Conservation (phyloP, 2,888 invertebrate genomes). For the Sylvicola cinctus region DNA sequence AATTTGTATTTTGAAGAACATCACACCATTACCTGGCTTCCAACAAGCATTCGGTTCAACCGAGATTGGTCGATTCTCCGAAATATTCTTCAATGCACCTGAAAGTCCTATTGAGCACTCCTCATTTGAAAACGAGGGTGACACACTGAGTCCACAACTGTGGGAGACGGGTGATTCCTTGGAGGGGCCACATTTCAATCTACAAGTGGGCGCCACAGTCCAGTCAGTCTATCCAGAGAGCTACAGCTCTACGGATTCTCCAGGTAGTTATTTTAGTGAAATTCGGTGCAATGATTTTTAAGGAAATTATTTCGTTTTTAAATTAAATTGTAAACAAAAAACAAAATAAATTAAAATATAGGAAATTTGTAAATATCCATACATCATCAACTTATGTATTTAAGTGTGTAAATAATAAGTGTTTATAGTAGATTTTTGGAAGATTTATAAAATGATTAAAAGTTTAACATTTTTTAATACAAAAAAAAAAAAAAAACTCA, state of each 20-base stretch:
- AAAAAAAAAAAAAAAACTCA: too few relatives aligned
- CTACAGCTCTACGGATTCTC: constrained; percentile 8
- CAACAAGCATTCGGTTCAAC: constrained; percentile 74
- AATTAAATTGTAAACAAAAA: too few relatives aligned
- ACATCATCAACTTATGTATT: too few relatives aligned
- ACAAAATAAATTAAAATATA: too few relatives aligned
- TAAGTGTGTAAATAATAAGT: too few relatives aligned
- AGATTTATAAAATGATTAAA: too few relatives aligned
- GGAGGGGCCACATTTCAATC: constrained; percentile 13
- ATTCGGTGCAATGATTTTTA: constrained; percentile 13
- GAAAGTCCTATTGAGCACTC: constrained; percentile 14
- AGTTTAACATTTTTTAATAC: too few relatives aligned
- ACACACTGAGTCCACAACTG: constrained; percentile 12
- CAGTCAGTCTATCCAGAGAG: constrained; percentile 11
- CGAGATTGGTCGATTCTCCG: constrained; percentile 66
- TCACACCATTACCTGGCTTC: constrained; percentile 50
- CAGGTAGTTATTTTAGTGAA: constrained; percentile 9
- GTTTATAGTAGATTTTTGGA: too few relatives aligned
- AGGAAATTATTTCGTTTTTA: not conserved
- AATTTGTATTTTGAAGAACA: constrained; percentile 11
- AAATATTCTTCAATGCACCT: constrained; percentile 31
- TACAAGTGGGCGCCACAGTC: constrained; percentile 12
- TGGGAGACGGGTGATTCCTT: constrained; percentile 11
- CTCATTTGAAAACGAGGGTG: constrained; percentile 11
- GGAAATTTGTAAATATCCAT: too few relatives aligned